Percentiles rank a stretch among this genome's conserved stretches.
phyloP scores from a whole-genome alignment of 2,888 invertebrate species.

The Stenchaetothrips biformis region DNA sequence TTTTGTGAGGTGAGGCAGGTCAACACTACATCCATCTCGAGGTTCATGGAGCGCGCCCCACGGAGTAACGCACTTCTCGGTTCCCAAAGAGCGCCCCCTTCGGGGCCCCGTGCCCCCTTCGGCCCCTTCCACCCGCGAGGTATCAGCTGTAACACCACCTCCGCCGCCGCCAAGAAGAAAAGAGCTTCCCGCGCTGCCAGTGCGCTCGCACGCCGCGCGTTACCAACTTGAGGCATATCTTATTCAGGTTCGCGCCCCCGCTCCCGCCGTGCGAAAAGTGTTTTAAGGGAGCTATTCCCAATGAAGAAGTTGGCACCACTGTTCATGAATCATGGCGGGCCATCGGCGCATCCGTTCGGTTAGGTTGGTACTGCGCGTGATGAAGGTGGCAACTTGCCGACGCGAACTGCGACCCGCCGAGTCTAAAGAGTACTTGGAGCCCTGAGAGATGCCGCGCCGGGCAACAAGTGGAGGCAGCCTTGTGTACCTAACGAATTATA shows the following conservation, averaged over 20 bases:
- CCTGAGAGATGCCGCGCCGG: too few species aligned
- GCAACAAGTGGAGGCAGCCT: too few species aligned
- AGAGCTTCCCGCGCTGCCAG: neutral
- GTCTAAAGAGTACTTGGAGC: too few species aligned
- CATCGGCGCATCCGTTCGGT: too few species aligned
- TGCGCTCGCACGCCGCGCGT: neutral
- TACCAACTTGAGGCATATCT: slow-evolving; percentile 11
- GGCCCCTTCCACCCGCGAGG: neutral
- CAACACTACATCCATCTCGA: too few species aligned
- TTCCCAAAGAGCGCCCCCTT: too few species aligned
- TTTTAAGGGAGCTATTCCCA: slow-evolving; percentile 14
- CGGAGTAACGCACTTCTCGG: too few species aligned
- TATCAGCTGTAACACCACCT: neutral
- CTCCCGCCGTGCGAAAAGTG: neutral
- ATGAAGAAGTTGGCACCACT: slow-evolving; percentile 21
- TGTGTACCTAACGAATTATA: too few species aligned
- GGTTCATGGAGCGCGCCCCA: too few species aligned
- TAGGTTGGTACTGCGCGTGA: neutral
- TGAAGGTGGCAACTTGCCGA: slow-evolving; percentile 2
- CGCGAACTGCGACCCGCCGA: too few species aligned
- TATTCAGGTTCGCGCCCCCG: neutral
- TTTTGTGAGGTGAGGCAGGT: too few species aligned
- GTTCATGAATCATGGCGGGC: slow-evolving; percentile 5
- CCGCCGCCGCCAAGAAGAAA: neutral
- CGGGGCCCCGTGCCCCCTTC: neutral